Conservation (phyloP, 2,113 vertebrate species). For the Turnix velox region DNA sequence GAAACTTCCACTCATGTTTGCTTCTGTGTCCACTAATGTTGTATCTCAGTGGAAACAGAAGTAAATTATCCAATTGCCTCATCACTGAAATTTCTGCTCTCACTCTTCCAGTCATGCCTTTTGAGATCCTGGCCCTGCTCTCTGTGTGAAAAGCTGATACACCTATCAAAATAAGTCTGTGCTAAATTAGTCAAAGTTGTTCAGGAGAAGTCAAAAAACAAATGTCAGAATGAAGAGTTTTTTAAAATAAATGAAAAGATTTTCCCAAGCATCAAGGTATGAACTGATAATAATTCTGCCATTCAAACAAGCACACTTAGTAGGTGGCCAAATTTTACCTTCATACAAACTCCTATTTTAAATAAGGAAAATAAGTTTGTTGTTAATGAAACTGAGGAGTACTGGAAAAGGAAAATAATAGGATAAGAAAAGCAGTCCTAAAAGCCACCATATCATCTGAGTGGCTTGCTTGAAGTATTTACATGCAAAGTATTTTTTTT, state of each 20-base stretch:
- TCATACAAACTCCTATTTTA: neutral
- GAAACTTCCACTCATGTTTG: neutral
- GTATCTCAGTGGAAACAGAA: neutral
- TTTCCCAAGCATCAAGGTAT: neutral
- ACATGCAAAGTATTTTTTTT: neutral
- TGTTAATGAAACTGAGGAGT: neutral
- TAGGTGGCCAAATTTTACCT: neutral
- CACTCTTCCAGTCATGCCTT: neutral
- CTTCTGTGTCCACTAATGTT: neutral
- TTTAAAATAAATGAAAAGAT: neutral
- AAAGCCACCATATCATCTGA: neutral
- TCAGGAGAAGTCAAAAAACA: neutral
- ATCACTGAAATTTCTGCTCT: neutral
- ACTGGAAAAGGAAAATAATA: neutral
- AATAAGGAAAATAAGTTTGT: neutral
- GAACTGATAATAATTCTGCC: neutral
- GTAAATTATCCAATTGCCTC: neutral
- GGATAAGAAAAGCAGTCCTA: neutral
- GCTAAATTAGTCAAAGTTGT: neutral
- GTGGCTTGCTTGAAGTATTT: neutral
- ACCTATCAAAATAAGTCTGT: neutral
- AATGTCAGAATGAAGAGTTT: too few relatives aligned
- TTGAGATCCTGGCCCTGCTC: neutral
- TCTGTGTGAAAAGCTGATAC: neutral
- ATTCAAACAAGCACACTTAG: neutral